phyloP scores from a whole-genome alignment of 2,797 vertebrate species.

The Margarornis squamiger region DNA sequence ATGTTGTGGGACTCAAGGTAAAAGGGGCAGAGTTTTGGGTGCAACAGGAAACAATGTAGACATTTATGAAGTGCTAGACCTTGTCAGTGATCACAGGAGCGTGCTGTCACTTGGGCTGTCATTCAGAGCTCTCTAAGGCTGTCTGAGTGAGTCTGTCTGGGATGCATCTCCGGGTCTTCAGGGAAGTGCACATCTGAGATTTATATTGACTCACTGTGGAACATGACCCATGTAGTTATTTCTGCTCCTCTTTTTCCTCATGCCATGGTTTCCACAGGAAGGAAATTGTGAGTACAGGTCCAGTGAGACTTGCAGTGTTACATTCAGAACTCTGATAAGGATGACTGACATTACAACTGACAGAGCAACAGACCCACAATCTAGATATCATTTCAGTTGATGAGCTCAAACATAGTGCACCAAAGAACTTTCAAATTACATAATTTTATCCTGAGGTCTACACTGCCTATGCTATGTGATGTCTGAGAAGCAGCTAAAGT shows the following conservation, averaged over 20 bases:
- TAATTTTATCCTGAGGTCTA: neutral
- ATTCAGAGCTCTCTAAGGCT: neutral
- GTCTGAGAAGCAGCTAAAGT: neutral
- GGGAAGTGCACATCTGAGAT: neutral
- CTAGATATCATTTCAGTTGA: neutral
- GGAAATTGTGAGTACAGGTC: neutral
- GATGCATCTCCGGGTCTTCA: neutral
- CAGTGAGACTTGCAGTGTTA: neutral
- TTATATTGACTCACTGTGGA: neutral
- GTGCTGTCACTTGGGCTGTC: neutral
- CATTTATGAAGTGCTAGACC: neutral
- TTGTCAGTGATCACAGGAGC: accelerated
- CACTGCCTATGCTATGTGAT: neutral
- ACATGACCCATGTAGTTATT: neutral
- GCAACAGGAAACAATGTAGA: neutral
- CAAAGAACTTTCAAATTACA: neutral
- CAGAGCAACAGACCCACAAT: neutral
- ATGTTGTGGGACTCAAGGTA: neutral
- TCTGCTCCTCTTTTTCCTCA: neutral
- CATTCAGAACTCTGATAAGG: neutral
- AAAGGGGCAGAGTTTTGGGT: neutral
- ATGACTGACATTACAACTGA: neutral
- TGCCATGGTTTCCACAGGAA: neutral
- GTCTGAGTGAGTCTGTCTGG: neutral
- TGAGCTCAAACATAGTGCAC: neutral